phyloP scores from a whole-genome alignment of 2,113 vertebrate genomes.

The Zosterops borbonicus region DNA sequence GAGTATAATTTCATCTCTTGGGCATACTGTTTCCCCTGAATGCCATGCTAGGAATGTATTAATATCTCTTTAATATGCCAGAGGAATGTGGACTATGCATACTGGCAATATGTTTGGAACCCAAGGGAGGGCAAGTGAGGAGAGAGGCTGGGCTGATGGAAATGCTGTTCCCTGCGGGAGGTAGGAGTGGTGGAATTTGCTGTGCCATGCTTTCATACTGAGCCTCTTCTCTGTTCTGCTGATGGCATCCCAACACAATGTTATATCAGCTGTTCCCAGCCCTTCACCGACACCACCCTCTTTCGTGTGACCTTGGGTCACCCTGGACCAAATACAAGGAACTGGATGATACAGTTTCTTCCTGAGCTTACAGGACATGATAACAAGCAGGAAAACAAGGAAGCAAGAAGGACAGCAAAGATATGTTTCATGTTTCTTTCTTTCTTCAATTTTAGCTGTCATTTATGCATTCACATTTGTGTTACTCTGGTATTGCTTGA shows the following conservation, averaged over 20 bases:
- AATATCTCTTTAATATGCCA: slow-evolving; percentile 61
- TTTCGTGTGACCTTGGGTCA: background rate
- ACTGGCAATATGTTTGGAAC: slow-evolving; percentile 24
- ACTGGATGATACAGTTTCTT: background rate
- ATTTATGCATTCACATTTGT: background rate
- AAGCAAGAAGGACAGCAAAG: background rate
- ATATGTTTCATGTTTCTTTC: background rate
- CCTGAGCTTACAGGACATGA: background rate
- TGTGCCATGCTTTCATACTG: background rate
- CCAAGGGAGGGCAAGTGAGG: slow-evolving; percentile 25
- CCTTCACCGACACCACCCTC: background rate
- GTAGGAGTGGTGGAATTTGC: slow-evolving; percentile 41
- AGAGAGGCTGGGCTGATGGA: slow-evolving; percentile 12
- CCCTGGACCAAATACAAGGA: background rate
- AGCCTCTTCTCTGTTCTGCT: background rate
- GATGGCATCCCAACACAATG: background rate
- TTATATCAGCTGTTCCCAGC: slow-evolving; percentile 15
- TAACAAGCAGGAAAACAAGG: background rate
- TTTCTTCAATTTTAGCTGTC: background rate
- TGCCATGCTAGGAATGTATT: slow-evolving; percentile 70
- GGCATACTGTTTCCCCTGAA: background rate
- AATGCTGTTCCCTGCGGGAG: slow-evolving; percentile 40
- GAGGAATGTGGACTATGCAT: slow-evolving; percentile 62
- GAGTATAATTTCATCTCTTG: background rate
- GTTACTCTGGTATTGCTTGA: background rate